A percentile compares a stretch with the other conserved stretches of the same genome.
Evolutionary conservation across 2,113 vertebrate species (phyloP).

Genomic region (Zosterops lateralis): DNA sequence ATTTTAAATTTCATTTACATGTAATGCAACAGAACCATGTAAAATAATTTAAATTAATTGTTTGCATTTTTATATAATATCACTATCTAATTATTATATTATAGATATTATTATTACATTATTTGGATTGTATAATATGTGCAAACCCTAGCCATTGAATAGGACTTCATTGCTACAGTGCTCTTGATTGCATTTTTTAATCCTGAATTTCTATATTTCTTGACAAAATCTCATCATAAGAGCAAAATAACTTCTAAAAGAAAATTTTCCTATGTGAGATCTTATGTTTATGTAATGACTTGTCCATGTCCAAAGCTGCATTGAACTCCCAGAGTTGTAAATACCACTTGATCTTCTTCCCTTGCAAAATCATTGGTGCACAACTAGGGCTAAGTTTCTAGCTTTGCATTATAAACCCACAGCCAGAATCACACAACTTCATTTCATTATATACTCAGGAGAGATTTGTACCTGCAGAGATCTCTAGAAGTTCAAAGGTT

Average conservation of each 20-base stretch:
- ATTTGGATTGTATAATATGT: neutral
- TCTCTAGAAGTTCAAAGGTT: neutral
- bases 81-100: neutral
- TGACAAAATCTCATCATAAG: neutral
- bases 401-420: neutral
- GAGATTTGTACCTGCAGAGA: neutral
- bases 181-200: neutral
- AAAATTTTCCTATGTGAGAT: neutral
- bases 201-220: neutral
- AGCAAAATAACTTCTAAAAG: neutral
- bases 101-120: neutral
- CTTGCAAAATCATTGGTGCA: neutral
- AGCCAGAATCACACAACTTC: neutral
- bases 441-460: neutral
- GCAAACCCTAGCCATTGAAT: neutral
- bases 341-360: neutral
- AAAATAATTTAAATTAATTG: neutral
- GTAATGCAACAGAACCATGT: neutral
- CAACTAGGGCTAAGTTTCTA: neutral
- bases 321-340: neutral
- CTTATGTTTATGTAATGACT: neutral
- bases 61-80: neutral
- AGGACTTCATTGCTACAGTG: neutral
- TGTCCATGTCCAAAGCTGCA: neutral
- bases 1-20: neutral